Conservation (phyloP, 1,140 invertebrate genomes). For the Nixonia krombeini region DNA sequence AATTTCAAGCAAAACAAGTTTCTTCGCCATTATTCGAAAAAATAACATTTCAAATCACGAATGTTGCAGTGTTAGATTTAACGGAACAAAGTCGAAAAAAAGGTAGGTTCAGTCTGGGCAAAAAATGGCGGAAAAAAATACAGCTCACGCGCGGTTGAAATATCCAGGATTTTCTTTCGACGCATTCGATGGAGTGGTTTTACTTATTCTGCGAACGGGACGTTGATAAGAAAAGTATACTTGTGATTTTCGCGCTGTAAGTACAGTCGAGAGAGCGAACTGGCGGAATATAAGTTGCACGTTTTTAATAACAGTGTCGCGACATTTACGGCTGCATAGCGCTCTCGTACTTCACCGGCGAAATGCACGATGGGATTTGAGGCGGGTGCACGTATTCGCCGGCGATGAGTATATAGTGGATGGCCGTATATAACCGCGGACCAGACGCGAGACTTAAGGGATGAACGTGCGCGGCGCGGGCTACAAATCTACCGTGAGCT, state of each 20-base stretch:
- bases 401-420: slow-evolving; percentile 60
- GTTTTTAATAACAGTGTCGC: slow-evolving; percentile 38
- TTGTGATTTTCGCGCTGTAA: too few species aligned
- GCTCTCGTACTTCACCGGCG: slow-evolving; percentile 50
- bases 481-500: slow-evolving; percentile 67
- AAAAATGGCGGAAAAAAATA: too few species aligned
- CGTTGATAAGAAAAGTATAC: too few species aligned
- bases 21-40: too few species aligned
- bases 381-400: slow-evolving; percentile 57
- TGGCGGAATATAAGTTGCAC: slow-evolving; percentile 10
- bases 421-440: slow-evolving; percentile 61
- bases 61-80: too few species aligned
- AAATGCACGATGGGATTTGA: slow-evolving; percentile 61
- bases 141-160: too few species aligned
- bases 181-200: neutral
- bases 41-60: too few species aligned
- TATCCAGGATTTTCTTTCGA: too few species aligned
- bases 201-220: neutral
- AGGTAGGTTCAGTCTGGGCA: too few species aligned
- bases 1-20: too few species aligned
- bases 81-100: too few species aligned
- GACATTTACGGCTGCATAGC: slow-evolving; percentile 27
- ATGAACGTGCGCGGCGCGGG: slow-evolving; percentile 61
- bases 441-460: slow-evolving; percentile 63
- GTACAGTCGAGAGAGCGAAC: too few species aligned